These are phyloP conservation scores for Corvus moneduloides DNA, from an alignment of 2,113 vertebrate genomes.

Conservation along the genomic window DNA sequence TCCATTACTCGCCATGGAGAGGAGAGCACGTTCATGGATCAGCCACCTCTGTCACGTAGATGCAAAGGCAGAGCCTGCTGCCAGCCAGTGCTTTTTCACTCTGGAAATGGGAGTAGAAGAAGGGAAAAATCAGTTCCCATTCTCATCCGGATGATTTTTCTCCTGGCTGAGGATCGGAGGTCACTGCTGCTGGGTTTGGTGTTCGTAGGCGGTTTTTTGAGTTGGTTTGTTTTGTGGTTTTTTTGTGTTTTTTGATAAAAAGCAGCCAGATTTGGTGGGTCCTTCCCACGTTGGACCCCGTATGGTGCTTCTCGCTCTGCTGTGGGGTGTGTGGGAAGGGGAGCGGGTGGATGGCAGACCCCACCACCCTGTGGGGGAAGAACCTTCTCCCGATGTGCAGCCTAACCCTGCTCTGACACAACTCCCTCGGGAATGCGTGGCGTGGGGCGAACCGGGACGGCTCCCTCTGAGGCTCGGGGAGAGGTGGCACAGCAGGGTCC, in stretches of 20 bases:
- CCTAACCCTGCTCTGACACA: background rate
- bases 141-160: background rate
- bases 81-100: background rate
- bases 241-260: background rate
- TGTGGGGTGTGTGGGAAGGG: fast-evolving
- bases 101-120: background rate
- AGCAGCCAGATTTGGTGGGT: background rate
- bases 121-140: background rate
- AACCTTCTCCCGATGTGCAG: fast-evolving
- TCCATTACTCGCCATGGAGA: background rate
- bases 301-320: fast-evolving
- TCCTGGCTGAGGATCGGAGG: background rate
- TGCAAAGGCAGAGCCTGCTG: background rate
- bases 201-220: fast-evolving
- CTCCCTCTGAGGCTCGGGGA: fast-evolving
- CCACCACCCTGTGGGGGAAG: background rate
- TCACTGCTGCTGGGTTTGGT: background rate
- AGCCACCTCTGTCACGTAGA: background rate
- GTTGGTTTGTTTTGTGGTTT: background rate
- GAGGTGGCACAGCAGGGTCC: background rate
- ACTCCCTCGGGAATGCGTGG: fast-evolving
- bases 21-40: background rate
- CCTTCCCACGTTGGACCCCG: fast-evolving
- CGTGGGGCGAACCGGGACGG: background rate
- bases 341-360: fast-evolving